Conservation (phyloP, 2,888 invertebrate species). For the Synanthedon formicaeformis region DNA sequence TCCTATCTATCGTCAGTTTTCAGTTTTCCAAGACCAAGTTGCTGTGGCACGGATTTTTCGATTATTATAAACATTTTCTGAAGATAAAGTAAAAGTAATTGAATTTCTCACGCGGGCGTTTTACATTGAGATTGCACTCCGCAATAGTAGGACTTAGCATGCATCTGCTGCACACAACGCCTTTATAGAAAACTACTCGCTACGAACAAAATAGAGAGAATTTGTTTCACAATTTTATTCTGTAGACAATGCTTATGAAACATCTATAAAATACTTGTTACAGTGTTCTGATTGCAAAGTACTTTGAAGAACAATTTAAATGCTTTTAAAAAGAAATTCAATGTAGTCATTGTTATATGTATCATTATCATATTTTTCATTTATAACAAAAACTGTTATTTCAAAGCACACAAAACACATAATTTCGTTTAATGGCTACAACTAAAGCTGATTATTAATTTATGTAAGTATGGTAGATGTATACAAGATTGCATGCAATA, state of each 20-base stretch:
- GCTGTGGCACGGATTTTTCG: background rate
- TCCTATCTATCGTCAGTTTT: too few relatives aligned
- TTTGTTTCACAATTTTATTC: background rate
- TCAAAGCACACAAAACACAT: too few relatives aligned
- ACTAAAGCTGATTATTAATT: too few relatives aligned
- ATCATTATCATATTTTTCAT: too few relatives aligned
- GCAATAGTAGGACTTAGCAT: background rate
- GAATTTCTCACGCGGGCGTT: background rate
- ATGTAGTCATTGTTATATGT: too few relatives aligned
- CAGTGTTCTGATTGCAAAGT: background rate
- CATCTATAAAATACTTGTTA: background rate
- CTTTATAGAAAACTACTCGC: background rate
- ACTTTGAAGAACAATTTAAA: too few relatives aligned
- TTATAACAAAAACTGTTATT: too few relatives aligned
- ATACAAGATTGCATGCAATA: too few relatives aligned
- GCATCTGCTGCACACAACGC: background rate
- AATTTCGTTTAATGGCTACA: too few relatives aligned
- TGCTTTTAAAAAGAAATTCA: too few relatives aligned
- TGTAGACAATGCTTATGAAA: background rate
- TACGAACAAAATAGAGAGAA: slow-evolving; percentile 1
- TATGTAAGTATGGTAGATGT: too few relatives aligned
- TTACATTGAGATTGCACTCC: background rate
- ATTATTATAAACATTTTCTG: background rate
- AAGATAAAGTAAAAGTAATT: background rate
- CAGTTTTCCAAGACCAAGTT: too few relatives aligned